Base-by-base conservation (phyloP, 2,113 vertebrate genomes). In the Onychostoma macrolepis region DNA sequence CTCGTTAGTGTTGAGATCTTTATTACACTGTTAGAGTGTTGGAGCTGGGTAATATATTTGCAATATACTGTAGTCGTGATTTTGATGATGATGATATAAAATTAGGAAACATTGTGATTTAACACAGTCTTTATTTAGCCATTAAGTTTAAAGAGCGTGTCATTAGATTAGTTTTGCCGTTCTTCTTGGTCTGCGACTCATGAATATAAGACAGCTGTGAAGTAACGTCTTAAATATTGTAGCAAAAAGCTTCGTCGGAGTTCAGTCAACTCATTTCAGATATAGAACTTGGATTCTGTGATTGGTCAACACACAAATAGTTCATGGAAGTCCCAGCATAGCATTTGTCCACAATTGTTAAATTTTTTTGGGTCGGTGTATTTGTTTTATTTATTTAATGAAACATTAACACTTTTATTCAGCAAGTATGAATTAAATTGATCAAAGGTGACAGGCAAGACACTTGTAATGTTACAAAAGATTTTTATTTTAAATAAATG, bases 1-100 rank as follows among this genome's bases (percentile, higher is more conserved):
- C 56, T 88, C 85, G 72, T 88, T 13, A 85, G 13, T 38, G 43
- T 58, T 71, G 58, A 89, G 83, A 74, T 86, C 69, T 91, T 85
- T 71, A 89, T 85, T 21, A 21, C 71, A 43, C 76, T 33, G 87
- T 43, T 10, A 43, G 43, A 53, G 50, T 19, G 50, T 53, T 53
- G 30, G 28, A 17, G 7, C 65, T 69, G 30, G 56, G 15, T 33
- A 33, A 69, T 69, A 19, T 69, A 36, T 33, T 33, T 69, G 30
- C 6, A 33, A 17, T 67, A 30, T 15, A 17, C 13, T 33, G 15
- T 8, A 33, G 69, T 24, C 69, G 2, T 12, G 19, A 72, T 41
- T 24, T 12, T 72, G 36, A 41, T 72, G 69, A 41, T 72, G 69
- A 72, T 71, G 33, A 71, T 72, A 72, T 72, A 24, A 41, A 72